Base-by-base conservation (phyloP, 92 coral and sea anemone genomes). In the Meandrina meandrites region DNA sequence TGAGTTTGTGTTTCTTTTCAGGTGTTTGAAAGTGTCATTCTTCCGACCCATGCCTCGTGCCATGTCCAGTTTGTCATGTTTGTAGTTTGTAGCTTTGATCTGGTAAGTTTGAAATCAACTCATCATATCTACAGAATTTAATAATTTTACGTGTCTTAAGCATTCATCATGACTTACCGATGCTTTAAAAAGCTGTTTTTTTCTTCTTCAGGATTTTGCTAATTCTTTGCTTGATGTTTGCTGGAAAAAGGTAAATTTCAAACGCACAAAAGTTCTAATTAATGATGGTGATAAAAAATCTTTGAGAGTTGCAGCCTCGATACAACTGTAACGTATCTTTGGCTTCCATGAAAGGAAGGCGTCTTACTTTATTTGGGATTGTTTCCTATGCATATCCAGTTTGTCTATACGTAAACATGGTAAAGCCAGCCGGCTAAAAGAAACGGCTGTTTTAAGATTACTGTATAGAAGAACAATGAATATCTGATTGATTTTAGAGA, bases 31-130 rank as follows among this genome's bases (percentile, higher is more conserved):
- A 97, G 91, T 75, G 96, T 97, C 57, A 91, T 95, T 22, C 90
- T 97, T 13, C 98, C 98, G 10, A 97, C 99, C 15, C 98, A 97
- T 87, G 95, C 95, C 5, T 92, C 93, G 0, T 93, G 96, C 42
- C 99, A 97, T 70, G 92, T 95, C 28, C 99, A 97, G 84, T 97
- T 95, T 85, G 75, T 95, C 53, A 80, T 97, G 73, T 95, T 97
- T 87, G 88, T 87, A 81, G 56, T 94, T 36, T 92, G 98, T 79
- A 95, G 98, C 86, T 80, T 95, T 76, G 98, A 95, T 75, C 86
- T 90, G 98, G 99, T 97, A 70, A 36, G 88, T 64, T 2, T 16
- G 56, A 13, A 7, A 32, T 21, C 35, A 31, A 3, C 42, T 45
- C 15, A 13, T 12, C 30, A 2, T 71, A 12, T 48, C 53, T 4